A percentile compares a stretch with the other conserved stretches of the same genome.
Conservation (phyloP, 2,113 vertebrate genomes). For the Orycteropus afer region DNA sequence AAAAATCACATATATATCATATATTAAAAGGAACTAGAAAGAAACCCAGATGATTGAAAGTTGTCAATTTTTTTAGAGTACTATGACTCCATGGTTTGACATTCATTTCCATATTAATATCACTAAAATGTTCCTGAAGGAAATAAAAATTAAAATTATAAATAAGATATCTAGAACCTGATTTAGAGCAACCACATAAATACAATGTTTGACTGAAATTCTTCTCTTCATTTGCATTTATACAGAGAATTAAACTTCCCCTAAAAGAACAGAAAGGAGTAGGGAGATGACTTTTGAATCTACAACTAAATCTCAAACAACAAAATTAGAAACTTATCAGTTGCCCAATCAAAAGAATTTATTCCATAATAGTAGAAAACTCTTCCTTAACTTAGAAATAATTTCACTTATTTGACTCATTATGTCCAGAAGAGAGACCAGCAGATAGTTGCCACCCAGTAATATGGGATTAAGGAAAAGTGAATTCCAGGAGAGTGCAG, state of each 20-base stretch:
- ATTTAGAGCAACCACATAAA: background rate
- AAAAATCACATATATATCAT: background rate
- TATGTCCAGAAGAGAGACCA: background rate
- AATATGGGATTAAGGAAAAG: background rate
- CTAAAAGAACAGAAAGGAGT: background rate
- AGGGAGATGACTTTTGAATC: background rate
- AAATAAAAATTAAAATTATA: background rate
- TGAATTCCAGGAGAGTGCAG: too few species aligned
- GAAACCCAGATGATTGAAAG: background rate
- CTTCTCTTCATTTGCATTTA: background rate
- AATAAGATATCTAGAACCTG: background rate
- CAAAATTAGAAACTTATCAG: background rate
- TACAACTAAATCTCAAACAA: background rate
- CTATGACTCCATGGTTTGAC: background rate
- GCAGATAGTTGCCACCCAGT: background rate
- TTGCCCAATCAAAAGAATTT: background rate
- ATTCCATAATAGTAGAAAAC: background rate
- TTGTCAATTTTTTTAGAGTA: background rate
- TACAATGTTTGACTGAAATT: background rate
- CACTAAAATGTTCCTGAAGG: background rate
- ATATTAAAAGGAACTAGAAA: background rate
- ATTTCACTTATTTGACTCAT: background rate
- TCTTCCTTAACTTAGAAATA: background rate
- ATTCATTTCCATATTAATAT: background rate
- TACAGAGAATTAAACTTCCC: background rate